A percentile compares a stretch with the other conserved stretches of the same genome.
phyloP scores from a whole-genome alignment of 2,888 invertebrate genomes.

The Lasioglossum calceatum region DNA sequence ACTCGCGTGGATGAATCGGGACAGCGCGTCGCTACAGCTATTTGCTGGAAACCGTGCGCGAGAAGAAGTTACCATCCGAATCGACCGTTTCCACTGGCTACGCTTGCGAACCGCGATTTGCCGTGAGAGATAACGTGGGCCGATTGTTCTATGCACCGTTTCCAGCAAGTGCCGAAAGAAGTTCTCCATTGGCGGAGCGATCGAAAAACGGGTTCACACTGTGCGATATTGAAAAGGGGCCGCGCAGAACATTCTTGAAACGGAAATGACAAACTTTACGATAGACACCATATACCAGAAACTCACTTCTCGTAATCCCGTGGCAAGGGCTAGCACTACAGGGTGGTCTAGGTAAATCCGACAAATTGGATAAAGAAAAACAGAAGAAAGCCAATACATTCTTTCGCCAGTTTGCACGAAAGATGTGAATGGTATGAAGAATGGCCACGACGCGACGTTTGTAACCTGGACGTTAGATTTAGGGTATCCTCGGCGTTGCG shows the following conservation, averaged over 20 bases:
- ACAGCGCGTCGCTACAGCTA: slow-evolving; percentile 28
- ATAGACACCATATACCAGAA: slow-evolving; percentile 3
- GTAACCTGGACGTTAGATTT: too few species aligned
- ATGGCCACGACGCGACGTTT: too few species aligned
- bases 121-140: slow-evolving; percentile 57
- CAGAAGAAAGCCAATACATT: background rate
- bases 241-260: slow-evolving; percentile 50
- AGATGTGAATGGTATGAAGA: background rate
- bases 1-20: slow-evolving; percentile 36
- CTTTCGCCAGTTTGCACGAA: background rate
- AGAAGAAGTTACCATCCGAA: slow-evolving; percentile 59
- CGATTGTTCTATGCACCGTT: slow-evolving; percentile 64
- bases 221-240: slow-evolving; percentile 47
- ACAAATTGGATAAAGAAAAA: slow-evolving; percentile 16
- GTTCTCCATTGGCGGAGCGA: slow-evolving; percentile 32
- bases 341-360: background rate
- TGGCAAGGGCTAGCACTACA: background rate
- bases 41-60: slow-evolving; percentile 34
- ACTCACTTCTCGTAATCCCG: background rate
- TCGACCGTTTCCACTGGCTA: slow-evolving; percentile 53
- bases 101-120: slow-evolving; percentile 63
- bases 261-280: slow-evolving; percentile 65
- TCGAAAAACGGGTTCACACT: slow-evolving; percentile 58
- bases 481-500: too few species aligned
- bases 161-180: slow-evolving; percentile 34